Evolutionary conservation across 2,888 invertebrate genomes (phyloP).

Genomic region (Agrotis ipsilon): DNA sequence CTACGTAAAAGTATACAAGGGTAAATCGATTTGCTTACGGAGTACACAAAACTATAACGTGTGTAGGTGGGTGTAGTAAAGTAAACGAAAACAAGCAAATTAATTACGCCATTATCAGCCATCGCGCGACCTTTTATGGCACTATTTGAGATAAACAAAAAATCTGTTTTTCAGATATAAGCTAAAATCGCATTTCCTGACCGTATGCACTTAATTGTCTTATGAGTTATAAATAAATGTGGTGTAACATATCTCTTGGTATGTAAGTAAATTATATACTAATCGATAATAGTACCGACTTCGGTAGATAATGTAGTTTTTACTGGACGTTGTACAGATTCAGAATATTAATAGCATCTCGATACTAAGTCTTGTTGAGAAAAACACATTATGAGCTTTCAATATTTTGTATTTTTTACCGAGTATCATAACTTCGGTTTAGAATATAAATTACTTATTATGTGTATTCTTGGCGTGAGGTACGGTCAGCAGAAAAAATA

Average conservation of each 20-base stretch:
- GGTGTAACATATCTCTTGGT: constrained; percentile 14
- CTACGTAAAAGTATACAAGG: constrained; percentile 45
- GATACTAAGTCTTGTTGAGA: constrained; percentile 16
- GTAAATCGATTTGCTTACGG: constrained; percentile 36
- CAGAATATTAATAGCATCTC: constrained; percentile 17
- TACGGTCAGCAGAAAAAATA: constrained; percentile 20
- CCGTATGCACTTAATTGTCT: constrained; percentile 17
- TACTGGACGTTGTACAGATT: constrained; percentile 29
- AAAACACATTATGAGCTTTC: constrained; percentile 21
- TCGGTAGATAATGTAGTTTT: constrained; percentile 13
- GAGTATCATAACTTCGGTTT: constrained; percentile 7
- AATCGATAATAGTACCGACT: background rate
- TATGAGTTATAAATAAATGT: constrained; percentile 14
- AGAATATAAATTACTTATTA: constrained; percentile 34
- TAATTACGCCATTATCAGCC: constrained; percentile 36
- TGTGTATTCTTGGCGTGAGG: background rate
- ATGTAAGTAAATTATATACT: background rate
- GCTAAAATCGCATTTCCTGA: constrained; percentile 29
- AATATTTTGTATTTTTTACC: constrained; percentile 25
- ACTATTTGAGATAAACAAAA: constrained; percentile 34
- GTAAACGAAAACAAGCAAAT: constrained; percentile 34
- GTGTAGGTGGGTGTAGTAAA: constrained; percentile 39
- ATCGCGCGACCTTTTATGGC: constrained; percentile 30
- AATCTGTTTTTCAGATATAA: constrained; percentile 1
- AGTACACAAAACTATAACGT: constrained; percentile 19